Base-by-base conservation (phyloP, 1,140 invertebrate species). In the Wasmannia auropunctata region DNA sequence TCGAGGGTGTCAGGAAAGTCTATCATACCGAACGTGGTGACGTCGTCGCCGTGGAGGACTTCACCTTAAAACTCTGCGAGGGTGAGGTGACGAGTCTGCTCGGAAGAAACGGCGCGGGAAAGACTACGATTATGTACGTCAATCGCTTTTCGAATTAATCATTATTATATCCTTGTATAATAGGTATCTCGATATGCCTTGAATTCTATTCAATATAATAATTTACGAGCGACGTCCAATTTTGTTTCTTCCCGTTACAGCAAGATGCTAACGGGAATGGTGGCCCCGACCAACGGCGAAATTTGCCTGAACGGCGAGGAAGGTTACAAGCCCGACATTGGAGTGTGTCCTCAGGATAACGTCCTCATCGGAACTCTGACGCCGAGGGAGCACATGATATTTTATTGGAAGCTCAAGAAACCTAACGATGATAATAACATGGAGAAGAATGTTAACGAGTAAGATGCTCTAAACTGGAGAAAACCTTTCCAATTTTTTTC, bases 341-440 rank as follows among this genome's bases (percentile, higher is more conserved):
- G 98, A 51, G 97, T 98, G 86, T 98, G 98, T 93, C 97, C 97
- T 72, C 98, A 98, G 94, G 96, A 96, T 87, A 98, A 99, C 95
- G 98, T 98, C 34, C 95, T 99, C 14, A 97, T 98, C 91, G 97
- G 97, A 86, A 96, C 96, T 40, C 92, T 99, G 83, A 98, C 97
- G 25, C 97, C 98, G 0, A 93, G 96, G 46, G 98, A 99, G 93
- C 98, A 98, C 85, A 95, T 99, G 54, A 92, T 95, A 51, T 96
- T 98, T 85, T 99, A 98, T 95, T 97, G 97, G 22, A 95, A 96
- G 86, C 95, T 98, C 3, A 96, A 98, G 88, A 97, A 96, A 25
- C 95, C 96, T 0, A 91, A 93, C 8, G 95, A 77, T 88, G 93
- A 92, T 75, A 92, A 86, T 0, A 49, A 92, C 0, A 93, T 93